A percentile compares a stretch with the other conserved stretches of the same genome.
Conservation (phyloP, 2,113 vertebrate genomes). For the Gopherus flavomarginatus region DNA sequence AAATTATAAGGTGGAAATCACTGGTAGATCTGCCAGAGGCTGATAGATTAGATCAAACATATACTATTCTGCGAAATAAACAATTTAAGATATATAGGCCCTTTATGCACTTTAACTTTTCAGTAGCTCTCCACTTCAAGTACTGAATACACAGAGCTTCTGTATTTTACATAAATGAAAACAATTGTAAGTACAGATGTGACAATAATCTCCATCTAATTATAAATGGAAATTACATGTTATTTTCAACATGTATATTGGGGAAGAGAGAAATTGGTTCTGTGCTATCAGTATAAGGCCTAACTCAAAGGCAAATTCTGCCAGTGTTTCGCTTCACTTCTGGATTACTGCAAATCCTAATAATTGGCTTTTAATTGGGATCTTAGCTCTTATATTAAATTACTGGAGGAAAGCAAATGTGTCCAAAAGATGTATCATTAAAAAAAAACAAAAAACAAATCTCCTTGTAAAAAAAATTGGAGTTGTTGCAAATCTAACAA, state of each 20-base stretch:
- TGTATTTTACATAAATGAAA: conserved; percentile 45
- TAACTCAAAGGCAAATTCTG: conserved; percentile 50
- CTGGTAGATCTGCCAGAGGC: neutral
- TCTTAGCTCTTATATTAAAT: conserved; percentile 68
- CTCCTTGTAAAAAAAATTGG: neutral
- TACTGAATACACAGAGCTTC: neutral
- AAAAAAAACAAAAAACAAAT: conserved; percentile 45
- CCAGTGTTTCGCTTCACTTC: conserved; percentile 57
- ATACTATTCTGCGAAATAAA: conserved; percentile 29
- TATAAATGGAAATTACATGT: conserved; percentile 38
- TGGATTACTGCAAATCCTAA: conserved; percentile 72
- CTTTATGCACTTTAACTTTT: conserved; percentile 36
- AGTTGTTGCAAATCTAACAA: neutral
- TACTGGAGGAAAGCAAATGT: conserved; percentile 65
- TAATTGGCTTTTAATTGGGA: conserved; percentile 76
- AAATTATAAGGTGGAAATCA: neutral
- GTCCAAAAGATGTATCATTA: conserved; percentile 27
- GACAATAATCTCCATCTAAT: conserved; percentile 64
- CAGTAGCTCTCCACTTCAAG: conserved; percentile 19
- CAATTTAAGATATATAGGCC: conserved; percentile 15
- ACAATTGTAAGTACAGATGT: conserved; percentile 42
- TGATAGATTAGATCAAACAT: neutral
- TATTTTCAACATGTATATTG: conserved; percentile 49
- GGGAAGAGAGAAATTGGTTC: neutral
- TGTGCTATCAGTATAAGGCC: neutral